Conservation (phyloP, 2,113 vertebrate genomes). For the Stigmatopora argus region DNA sequence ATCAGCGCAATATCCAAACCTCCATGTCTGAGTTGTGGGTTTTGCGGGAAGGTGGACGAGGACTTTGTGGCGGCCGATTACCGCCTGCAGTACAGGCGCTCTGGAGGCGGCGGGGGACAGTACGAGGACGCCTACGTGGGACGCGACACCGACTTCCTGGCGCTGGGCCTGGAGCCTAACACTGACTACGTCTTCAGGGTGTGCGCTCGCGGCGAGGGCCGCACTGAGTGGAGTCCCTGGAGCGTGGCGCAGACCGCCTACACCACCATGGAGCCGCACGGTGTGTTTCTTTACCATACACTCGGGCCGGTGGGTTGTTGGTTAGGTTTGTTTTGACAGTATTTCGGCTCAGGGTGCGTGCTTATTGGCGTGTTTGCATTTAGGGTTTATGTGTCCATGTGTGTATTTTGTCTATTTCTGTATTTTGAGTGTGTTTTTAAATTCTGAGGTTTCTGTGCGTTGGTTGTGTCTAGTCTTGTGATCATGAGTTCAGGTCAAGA, state of each 20-base stretch:
- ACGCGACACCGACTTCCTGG: slow-evolving; percentile 82
- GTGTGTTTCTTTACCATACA: slow-evolving; percentile 50
- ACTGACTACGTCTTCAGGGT: slow-evolving; percentile 86
- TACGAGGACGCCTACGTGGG: slow-evolving; percentile 91
- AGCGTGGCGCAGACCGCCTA: slow-evolving; percentile 81
- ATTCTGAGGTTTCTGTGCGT: too few species aligned
- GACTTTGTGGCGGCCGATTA: slow-evolving; percentile 86
- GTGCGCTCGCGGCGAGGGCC: slow-evolving; percentile 88
- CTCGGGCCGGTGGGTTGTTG: too few species aligned
- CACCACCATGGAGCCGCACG: slow-evolving; percentile 84
- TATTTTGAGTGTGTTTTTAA: too few species aligned
- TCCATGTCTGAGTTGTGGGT: too few species aligned
- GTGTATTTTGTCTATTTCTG: too few species aligned
- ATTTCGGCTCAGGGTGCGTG: too few species aligned
- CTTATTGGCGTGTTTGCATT: too few species aligned
- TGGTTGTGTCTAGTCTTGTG: too few species aligned
- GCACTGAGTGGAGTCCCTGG: slow-evolving; percentile 97
- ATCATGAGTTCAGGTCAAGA: too few species aligned
- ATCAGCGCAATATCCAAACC: too few species aligned
- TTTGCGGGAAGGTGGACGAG: slow-evolving; percentile 81
- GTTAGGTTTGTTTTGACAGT: too few species aligned
- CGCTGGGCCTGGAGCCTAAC: slow-evolving; percentile 86
- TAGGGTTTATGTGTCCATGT: too few species aligned
- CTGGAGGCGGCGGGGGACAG: slow-evolving; percentile 64
- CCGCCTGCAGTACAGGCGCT: slow-evolving; percentile 83